These are phyloP conservation scores for Campoplex nolae DNA, from an alignment of 2,888 invertebrate genomes.

Conservation along the genomic window DNA sequence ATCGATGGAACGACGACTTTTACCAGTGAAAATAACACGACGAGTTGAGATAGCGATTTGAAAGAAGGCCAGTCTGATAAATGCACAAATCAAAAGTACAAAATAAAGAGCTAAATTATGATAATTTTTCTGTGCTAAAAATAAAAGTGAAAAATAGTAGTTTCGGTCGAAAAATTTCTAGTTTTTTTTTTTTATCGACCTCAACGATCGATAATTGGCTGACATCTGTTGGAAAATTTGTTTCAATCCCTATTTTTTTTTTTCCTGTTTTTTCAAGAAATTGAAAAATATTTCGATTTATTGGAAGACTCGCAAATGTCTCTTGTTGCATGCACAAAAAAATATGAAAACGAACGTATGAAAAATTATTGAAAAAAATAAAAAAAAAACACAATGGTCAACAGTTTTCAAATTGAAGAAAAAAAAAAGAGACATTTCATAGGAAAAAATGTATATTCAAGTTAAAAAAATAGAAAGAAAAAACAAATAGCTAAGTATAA, in stretches of 20 bases:
- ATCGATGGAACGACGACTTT: background rate
- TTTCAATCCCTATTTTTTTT: background rate
- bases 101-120: background rate
- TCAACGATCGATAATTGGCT: background rate
- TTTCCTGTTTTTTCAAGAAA: background rate
- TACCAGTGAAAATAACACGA: background rate
- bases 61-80: background rate
- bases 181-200: background rate
- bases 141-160: background rate
- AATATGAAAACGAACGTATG: background rate
- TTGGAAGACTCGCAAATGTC: background rate
- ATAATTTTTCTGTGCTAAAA: background rate
- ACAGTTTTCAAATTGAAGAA: no score
- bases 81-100: background rate
- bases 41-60: background rate
- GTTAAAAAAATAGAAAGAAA: background rate
- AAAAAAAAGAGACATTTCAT: background rate
- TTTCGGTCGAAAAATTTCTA: background rate
- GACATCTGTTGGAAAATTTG: background rate
- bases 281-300: background rate
- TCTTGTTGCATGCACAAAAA: no score
- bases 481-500: background rate
- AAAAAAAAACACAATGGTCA: background rate
- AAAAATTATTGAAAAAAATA: background rate
- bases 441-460: background rate